A percentile compares a stretch with the other conserved stretches of the same genome.
Evolutionary conservation across 2,888 invertebrate species (phyloP).

Genomic region (Bombylius major): DNA sequence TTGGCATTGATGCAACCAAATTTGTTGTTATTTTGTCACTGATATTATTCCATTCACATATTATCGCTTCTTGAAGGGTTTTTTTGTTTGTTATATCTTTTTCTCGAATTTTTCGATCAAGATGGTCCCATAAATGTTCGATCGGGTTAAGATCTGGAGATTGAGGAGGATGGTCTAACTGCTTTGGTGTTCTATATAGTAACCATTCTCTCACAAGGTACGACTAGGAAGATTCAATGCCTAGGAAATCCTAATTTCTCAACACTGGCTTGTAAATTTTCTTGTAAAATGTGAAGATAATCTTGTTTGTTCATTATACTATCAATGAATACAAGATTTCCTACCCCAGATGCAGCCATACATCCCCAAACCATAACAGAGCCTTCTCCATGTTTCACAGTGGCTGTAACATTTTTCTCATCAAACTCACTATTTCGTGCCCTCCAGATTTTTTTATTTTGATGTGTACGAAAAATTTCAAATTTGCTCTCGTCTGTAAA

Average conservation of each 20-base stretch:
- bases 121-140: conserved; percentile 1
- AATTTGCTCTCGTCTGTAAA: background rate
- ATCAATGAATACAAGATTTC: too few relatives aligned
- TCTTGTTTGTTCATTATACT: too few relatives aligned
- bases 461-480: background rate
- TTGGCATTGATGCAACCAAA: background rate
- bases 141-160: background rate
- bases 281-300: too few relatives aligned
- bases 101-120: background rate
- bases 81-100: background rate
- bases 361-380: background rate
- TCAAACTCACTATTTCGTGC: background rate
- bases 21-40: background rate
- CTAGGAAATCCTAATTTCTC: too few relatives aligned
- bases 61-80: background rate
- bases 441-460: background rate
- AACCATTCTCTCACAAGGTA: too few relatives aligned
- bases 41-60: background rate
- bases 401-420: background rate
- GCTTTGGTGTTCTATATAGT: background rate
- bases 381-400: background rate
- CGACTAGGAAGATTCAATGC: too few relatives aligned
- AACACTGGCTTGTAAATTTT: too few relatives aligned
- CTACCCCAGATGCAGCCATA: too few relatives aligned
- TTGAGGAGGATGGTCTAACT: background rate